Evolutionary conservation across 2,888 invertebrate species (phyloP).

Genomic region (Pherbina coryleti): DNA sequence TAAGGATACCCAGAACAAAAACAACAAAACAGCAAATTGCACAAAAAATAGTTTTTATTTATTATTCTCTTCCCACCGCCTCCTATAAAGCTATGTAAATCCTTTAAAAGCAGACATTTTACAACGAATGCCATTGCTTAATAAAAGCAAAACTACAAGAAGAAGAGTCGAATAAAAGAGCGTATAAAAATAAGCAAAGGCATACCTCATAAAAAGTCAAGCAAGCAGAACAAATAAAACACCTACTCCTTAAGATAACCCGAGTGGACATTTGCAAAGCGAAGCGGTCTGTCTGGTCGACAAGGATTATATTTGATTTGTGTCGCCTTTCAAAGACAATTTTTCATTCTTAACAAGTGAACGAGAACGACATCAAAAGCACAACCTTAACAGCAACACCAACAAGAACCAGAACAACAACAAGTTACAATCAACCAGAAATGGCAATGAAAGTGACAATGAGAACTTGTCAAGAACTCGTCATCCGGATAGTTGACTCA

Average conservation of each 20-base stretch:
- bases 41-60: no score
- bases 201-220: no score
- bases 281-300: background rate
- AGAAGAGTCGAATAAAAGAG: background rate
- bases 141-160: background rate
- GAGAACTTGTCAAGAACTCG: constrained; percentile 13
- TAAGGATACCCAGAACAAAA: no score
- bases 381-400: background rate
- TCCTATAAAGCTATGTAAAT: no score
- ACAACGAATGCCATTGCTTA: no score
- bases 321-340: background rate
- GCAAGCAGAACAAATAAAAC: background rate
- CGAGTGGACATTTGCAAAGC: background rate
- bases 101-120: no score
- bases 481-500: constrained; percentile 9
- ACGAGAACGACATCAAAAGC: background rate
- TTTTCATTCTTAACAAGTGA: constrained; percentile 3
- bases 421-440: no score
- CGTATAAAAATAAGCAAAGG: background rate
- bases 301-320: constrained; percentile 11
- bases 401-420: no score
- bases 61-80: no score
- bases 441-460: background rate
- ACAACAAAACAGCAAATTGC: no score
- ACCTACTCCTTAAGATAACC: background rate